Evolutionary conservation across 2,888 invertebrate genomes (phyloP), one percentile per base, ranked within the genome.

Genomic region (Drosophila atripex): DNA sequence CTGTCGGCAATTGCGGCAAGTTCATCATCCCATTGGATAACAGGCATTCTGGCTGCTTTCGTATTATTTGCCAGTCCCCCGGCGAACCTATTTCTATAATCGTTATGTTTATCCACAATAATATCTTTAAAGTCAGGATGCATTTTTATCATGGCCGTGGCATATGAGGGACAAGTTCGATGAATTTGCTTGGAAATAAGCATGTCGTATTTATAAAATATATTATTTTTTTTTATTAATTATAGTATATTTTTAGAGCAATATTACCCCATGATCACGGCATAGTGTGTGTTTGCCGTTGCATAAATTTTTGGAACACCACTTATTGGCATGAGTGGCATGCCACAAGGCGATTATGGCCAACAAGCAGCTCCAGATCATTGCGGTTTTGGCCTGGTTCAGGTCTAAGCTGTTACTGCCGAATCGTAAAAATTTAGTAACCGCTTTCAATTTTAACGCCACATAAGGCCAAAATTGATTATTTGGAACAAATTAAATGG

Each of bases 1-100:
- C 25, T 56, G 9, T 56, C 61, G 9, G 61, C 55, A 2, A 61
- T 49, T 28, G 25, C 35, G 18, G 61, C 61, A 49, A 61, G 18
- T 5, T 45, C 35, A 12, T n/a, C 0, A 18, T 61, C 56, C 50
- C 56, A 61, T 28, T 35, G 14, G 3, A 61, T 11, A 1, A 47
- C 12, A 1, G 56, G 3, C 61, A 61, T 61, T 12, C 56, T 32
- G 0, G 61, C 41, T 14, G 61, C 61, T 28, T 18, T 63, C 6
- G 56, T 14, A 28, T 51, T 18, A 9, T 16, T 11, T 6, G 9
- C 25, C 3, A 38, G 3, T 4, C 57, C 57, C 0, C 11, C 18
- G 11, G 63, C 56, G 6, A 51, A 18, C 16, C 35, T 45, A 30
- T 63, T 57, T 9, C 63, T 41, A 38, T 45, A 51, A 1, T 12